Conservation (phyloP, 2,888 invertebrate species). For the Euplagia quadripunctaria region DNA sequence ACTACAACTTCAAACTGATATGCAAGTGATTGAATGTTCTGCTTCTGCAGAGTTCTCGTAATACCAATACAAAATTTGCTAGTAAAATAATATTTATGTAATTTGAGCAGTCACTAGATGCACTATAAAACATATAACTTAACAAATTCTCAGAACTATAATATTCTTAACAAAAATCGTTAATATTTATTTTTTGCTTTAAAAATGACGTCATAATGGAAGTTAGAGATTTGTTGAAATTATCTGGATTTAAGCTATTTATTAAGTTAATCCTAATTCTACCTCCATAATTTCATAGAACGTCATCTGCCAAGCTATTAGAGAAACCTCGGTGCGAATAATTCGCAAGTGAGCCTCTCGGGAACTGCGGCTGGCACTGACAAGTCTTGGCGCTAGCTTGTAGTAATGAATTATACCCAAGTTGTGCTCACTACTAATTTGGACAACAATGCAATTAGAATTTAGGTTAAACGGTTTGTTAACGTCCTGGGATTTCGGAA, state of each 20-base stretch:
- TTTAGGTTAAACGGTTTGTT: constrained; percentile 10
- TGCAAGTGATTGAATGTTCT: too few relatives aligned
- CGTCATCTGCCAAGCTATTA: constrained; percentile 64
- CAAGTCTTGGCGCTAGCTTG: constrained; percentile 46
- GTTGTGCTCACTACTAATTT: constrained; percentile 27
- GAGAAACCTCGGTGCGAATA: constrained; percentile 54
- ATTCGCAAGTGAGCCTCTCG: constrained; percentile 54
- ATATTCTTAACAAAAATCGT: too few relatives aligned
- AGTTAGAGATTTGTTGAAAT: background rate
- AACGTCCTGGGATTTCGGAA: background rate
- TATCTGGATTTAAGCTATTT: background rate
- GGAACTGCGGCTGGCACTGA: constrained; percentile 54
- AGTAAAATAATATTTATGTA: too few relatives aligned
- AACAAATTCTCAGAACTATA: too few relatives aligned
- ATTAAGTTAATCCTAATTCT: constrained; percentile 43
- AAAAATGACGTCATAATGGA: background rate
- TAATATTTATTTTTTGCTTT: too few relatives aligned
- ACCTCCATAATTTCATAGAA: constrained; percentile 61
- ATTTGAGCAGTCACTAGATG: too few relatives aligned
- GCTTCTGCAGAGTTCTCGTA: too few relatives aligned
- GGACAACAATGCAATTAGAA: constrained; percentile 10
- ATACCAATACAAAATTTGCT: too few relatives aligned
- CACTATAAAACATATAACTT: too few relatives aligned
- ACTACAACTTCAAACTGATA: too few relatives aligned
- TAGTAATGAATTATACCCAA: constrained; percentile 36